These are phyloP conservation scores for Hyperoplus lanceolatus DNA, from an alignment of 2,797 vertebrate species.

Conservation along the genomic window DNA sequence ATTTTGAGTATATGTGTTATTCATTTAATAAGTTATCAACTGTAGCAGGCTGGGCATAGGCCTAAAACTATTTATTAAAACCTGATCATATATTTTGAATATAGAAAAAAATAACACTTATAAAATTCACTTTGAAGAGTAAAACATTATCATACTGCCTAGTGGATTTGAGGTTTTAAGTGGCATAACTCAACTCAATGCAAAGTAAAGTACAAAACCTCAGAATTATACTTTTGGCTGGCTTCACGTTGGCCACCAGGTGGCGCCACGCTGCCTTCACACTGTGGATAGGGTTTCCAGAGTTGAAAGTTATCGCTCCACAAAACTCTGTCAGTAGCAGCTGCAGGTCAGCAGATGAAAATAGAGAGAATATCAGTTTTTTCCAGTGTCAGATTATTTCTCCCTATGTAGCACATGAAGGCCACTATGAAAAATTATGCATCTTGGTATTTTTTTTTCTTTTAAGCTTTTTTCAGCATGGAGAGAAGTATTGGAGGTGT, in stretches of 20 bases:
- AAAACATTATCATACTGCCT: no score
- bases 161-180: no score
- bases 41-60: no score
- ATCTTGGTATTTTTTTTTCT: neutral
- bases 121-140: no score
- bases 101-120: neutral
- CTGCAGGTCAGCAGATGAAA: constrained; percentile 3
- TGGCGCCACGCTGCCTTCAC: constrained; percentile 29
- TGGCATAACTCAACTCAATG: no score
- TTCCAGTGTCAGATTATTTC: neutral
- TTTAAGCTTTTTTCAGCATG: neutral
- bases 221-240: neutral
- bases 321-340: neutral
- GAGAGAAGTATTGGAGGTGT: neutral
- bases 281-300: neutral
- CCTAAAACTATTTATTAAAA: neutral
- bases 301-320: neutral
- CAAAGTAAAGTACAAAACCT: neutral
- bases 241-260: constrained; percentile 34
- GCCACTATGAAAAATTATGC: neutral
- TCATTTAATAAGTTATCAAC: no score
- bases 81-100: neutral
- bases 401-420: neutral
- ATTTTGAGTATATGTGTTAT: no score
- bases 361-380: neutral